Percentiles rank a stretch among this genome's conserved stretches.
Evolutionary conservation across 2,888 invertebrate genomes (phyloP).

Genomic region (Sylvicola fuscatus): DNA sequence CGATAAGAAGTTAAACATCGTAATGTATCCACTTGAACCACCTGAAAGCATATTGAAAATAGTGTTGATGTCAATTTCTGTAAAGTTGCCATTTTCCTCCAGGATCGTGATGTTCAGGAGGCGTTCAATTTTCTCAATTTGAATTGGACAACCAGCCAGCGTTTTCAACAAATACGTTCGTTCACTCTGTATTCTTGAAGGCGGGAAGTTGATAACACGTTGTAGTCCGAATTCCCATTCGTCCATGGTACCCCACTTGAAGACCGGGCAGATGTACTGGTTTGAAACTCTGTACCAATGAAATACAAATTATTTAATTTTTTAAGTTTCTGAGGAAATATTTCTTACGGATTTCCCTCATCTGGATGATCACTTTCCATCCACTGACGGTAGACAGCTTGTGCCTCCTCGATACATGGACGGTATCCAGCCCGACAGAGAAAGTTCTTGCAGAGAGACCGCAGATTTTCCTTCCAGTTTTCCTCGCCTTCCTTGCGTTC

Average conservation of each 20-base stretch:
- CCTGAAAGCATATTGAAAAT: constrained; percentile 57
- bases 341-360: constrained; percentile 54
- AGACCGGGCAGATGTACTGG: constrained; percentile 59
- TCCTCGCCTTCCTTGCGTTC: constrained; percentile 33
- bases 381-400: constrained; percentile 51
- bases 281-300: constrained; percentile 39
- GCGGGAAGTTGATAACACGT: constrained; percentile 52
- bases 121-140: constrained; percentile 42
- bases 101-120: constrained; percentile 46
- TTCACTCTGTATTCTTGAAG: constrained; percentile 47
- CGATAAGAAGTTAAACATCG: constrained; percentile 46
- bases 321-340: constrained; percentile 2
- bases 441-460: constrained; percentile 46
- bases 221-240: constrained; percentile 71
- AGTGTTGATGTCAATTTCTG: constrained; percentile 52
- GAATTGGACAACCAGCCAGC: constrained; percentile 58
- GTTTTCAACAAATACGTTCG: constrained; percentile 58
- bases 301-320: constrained; percentile 1
- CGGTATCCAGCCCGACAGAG: constrained; percentile 55
- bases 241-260: constrained; percentile 57
- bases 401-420: constrained; percentile 57
- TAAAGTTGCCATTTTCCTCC: constrained; percentile 48
- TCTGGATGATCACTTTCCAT: constrained; percentile 52
- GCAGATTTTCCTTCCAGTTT: constrained; percentile 43
- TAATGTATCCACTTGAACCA: constrained; percentile 46